These are phyloP conservation scores for Tipula vernalis DNA, from an alignment of 2,888 invertebrate genomes.

Conservation along the genomic window DNA sequence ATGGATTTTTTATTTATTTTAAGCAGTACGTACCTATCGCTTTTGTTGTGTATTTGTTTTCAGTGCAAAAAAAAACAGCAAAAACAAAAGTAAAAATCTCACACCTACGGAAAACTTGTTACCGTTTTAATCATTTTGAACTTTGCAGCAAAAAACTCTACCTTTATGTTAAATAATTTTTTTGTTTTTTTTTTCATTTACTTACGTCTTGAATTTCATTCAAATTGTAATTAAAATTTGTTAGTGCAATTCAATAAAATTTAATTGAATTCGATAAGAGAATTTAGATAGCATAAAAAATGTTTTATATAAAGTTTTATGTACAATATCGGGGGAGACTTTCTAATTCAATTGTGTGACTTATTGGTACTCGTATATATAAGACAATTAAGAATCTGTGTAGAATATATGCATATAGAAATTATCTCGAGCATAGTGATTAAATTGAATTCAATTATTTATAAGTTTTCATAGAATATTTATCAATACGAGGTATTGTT, in stretches of 20 bases:
- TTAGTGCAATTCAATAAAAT: background rate
- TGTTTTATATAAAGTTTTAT: background rate
- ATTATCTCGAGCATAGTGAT: background rate
- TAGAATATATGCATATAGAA: background rate
- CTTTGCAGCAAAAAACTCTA: background rate
- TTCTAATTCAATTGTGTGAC: conserved; percentile 4
- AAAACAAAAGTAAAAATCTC: background rate
- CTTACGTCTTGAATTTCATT: background rate
- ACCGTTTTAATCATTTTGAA: conserved; percentile 4
- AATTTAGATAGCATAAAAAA: background rate
- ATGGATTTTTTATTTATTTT: background rate
- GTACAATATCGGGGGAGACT: background rate
- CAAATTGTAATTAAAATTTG: background rate
- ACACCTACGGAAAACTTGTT: background rate
- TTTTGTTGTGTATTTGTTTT: background rate
- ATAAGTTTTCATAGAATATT: background rate
- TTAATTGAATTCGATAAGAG: background rate
- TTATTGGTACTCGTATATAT: background rate
- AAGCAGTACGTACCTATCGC: background rate
- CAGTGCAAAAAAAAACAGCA: background rate
- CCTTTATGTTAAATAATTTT: background rate
- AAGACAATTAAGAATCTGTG: background rate
- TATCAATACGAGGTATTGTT: background rate
- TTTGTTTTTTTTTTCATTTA: background rate
- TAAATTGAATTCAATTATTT: background rate